phyloP scores from a whole-genome alignment of 2,113 vertebrate genomes.

The Pholis gunnellus region DNA sequence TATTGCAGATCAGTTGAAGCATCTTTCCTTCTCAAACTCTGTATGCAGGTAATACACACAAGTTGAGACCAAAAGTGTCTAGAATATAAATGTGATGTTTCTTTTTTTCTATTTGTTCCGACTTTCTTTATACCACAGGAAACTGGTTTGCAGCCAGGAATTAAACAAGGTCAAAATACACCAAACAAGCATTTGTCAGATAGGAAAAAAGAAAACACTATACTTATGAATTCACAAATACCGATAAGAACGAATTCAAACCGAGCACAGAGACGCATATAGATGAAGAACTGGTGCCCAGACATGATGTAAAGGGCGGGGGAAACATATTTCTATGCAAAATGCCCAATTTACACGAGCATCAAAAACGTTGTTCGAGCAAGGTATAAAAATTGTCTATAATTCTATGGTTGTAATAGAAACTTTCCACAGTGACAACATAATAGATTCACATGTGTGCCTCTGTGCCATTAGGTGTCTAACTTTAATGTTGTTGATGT shows the following conservation, averaged over 20 bases:
- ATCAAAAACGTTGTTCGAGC: neutral
- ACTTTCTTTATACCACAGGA: neutral
- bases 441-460: neutral
- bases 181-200: neutral
- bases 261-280: neutral
- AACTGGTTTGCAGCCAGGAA: neutral
- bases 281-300: neutral
- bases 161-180: neutral
- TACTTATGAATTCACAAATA: neutral
- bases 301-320: neutral
- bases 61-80: neutral
- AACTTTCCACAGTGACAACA: neutral
- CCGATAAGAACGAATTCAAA: neutral
- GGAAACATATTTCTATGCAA: neutral
- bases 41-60: neutral
- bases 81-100: slow-evolving; percentile 10
- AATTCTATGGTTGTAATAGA: neutral
- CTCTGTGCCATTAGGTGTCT: too few relatives aligned
- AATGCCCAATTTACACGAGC: neutral
- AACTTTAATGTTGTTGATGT: neutral
- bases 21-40: neutral
- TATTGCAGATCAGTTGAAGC: slow-evolving; percentile 54
- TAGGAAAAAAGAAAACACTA: neutral
- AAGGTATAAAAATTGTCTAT: neutral
- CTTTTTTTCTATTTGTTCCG: slow-evolving; percentile 3